Percentiles rank a stretch among this genome's conserved stretches.
These are phyloP conservation scores for Graptemys geographica DNA, from an alignment of 2,797 vertebrate genomes.

Conservation along the genomic window DNA sequence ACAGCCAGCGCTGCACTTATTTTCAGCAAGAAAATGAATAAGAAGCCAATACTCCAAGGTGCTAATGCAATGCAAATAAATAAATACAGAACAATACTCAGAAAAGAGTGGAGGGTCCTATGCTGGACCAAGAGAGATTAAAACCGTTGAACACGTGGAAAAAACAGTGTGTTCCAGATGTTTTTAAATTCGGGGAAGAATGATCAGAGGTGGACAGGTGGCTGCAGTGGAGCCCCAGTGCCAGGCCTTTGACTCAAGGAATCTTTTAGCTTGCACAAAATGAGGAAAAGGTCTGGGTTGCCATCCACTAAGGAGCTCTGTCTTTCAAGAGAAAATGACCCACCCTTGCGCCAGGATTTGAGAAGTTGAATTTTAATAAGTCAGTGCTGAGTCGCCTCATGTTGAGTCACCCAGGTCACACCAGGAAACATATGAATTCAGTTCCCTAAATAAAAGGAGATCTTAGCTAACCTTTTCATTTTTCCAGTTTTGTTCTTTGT, in stretches of 20 bases:
- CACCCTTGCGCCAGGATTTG: fast-evolving
- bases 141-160: neutral
- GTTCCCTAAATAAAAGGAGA: conserved; percentile 50
- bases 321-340: neutral
- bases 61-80: fast-evolving
- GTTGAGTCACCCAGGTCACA: conserved; percentile 8
- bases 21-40: conserved; percentile 52
- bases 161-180: neutral
- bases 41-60: neutral
- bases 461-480: conserved; percentile 25
- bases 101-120: neutral
- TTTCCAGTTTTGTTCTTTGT: conserved; percentile 63
- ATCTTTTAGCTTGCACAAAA: neutral
- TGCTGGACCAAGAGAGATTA: neutral
- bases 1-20: neutral
- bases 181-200: neutral
- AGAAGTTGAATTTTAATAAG: neutral
- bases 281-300: fast-evolving
- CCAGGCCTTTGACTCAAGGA: neutral
- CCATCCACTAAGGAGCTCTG: fast-evolving
- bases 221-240: neutral
- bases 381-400: fast-evolving
- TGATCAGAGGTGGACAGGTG: neutral
- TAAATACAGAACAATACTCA: neutral
- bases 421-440: conserved; percentile 27